Base-by-base conservation (phyloP, 2,113 vertebrate genomes). In the Pteropus alecto region DNA sequence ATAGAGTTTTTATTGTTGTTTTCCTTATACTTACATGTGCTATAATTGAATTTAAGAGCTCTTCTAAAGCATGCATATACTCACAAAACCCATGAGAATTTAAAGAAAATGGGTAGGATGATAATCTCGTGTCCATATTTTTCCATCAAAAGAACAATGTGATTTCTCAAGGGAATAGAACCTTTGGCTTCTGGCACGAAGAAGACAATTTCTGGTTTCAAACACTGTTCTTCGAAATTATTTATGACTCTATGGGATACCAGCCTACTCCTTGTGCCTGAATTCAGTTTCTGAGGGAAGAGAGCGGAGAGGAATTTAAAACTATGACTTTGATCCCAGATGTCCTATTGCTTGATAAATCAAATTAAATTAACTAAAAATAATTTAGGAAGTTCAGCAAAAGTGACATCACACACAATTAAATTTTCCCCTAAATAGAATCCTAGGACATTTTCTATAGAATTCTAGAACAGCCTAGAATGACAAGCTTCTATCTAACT, bases 341-440 rank as follows among this genome's bases (percentile, higher is more conserved):
- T 46, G 74, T 54, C 51, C 63, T 65, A 58, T 67, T 6, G 15
- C 33, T 54, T 77, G 54, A 90, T 46, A 92, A 88, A 63, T 73
- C 30, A 84, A 83, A 74, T 67, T 33, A 60, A 41, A n/a, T 65
- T 67, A 68, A 67, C 18, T 79, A 43, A 89, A 73, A 91, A 70
- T 16, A 70, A 96, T 48, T 68, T 38, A 84, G 30, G 26, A 87
- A 83, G 60, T 83, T 60, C 43, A 87, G 96, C 71, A 82, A 96
- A 92, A 63, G 10, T 30, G 7, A 38, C 7, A 56, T 56, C 11
- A 35, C 5, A 5, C 7, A 33, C 10, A 63, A 68, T 9, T 35
- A n/a, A 54, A 51, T 68, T 43, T 46, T 26, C 61, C 58, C 30
- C 43, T 61, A 24, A 73, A 6, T 74, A 60, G 73, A 92, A 79